phyloP scores from a whole-genome alignment of 2,113 vertebrate species.

The human (Homo sapiens) region DNA sequence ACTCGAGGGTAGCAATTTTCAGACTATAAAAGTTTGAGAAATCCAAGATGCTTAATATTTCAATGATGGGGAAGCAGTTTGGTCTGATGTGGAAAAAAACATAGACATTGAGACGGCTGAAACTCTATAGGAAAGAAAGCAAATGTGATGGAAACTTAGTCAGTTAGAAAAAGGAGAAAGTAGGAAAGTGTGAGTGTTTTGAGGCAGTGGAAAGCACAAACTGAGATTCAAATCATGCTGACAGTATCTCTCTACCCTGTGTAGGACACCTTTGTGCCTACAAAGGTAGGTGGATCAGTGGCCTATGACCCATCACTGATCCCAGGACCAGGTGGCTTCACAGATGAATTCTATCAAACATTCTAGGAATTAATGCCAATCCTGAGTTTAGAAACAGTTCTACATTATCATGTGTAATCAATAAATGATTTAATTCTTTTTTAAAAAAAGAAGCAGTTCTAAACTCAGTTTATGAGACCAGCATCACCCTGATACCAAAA shows the following conservation, averaged over 20 bases:
- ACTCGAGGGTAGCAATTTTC: not conserved
- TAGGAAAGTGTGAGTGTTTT: not conserved
- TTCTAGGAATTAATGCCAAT: not conserved
- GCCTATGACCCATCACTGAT: too few species aligned
- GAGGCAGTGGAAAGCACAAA: not conserved
- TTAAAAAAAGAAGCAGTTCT: not conserved
- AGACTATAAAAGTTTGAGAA: not conserved
- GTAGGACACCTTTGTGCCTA: too few species aligned
- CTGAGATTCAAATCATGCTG: too few species aligned
- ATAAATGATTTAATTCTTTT: too few species aligned
- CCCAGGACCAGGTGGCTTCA: not conserved
- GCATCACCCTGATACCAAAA: not conserved
- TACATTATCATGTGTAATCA: not conserved
- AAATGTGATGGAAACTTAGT: not conserved
- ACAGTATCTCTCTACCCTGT: not conserved
- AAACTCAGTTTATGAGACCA: not conserved
- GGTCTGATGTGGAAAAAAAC: not conserved
- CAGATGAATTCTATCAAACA: not conserved
- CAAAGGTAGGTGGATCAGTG: not conserved
- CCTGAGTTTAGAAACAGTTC: not conserved
- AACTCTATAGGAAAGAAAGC: not conserved
- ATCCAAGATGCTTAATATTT: not conserved
- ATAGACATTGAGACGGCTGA: not conserved
- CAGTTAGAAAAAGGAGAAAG: not conserved
- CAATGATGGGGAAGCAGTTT: not conserved